A percentile compares a stretch with the other conserved stretches of the same genome.
Evolutionary conservation across 2,797 vertebrate genomes (phyloP).

Genomic region (Chrysolophus pictus): DNA sequence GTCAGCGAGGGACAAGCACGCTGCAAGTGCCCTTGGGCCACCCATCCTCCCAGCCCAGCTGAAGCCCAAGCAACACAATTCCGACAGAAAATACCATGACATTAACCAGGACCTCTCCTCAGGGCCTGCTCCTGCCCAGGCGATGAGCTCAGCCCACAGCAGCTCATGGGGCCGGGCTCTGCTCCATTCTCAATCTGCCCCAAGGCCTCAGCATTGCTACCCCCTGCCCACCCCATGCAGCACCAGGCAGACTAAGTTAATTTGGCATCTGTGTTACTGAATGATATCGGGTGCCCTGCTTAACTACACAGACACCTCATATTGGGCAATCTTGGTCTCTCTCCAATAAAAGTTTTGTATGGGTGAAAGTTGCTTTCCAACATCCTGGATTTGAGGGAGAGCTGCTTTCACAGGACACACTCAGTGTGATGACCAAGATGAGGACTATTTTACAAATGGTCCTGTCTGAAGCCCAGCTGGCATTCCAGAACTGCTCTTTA

Average conservation of each 20-base stretch:
- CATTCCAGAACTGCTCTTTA: not conserved
- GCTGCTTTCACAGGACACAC: conserved; percentile 29
- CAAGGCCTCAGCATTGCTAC: not conserved
- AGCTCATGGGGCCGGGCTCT: not conserved
- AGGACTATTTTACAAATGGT: conserved; percentile 4
- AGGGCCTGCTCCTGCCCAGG: not conserved
- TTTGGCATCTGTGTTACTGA: conserved; percentile 1
- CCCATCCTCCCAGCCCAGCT: not conserved
- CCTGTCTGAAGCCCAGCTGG: not conserved
- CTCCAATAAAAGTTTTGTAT: not conserved
- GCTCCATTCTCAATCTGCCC: not conserved
- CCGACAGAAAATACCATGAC: not conserved
- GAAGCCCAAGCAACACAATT: not conserved
- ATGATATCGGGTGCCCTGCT: not conserved
- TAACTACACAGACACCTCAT: not conserved
- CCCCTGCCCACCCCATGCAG: not conserved
- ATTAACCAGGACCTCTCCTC: conserved; percentile 1
- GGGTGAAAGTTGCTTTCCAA: not conserved
- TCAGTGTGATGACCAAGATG: not conserved
- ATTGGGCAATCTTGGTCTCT: not conserved
- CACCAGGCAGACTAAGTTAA: not conserved
- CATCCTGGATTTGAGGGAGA: too few species aligned
- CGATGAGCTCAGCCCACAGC: not conserved
- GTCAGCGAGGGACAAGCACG: not conserved
- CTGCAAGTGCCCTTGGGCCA: not conserved